Percentiles rank a stretch among this genome's conserved stretches.
Evolutionary conservation across 2,797 vertebrate species (phyloP).

Genomic region (Geotrypetes seraphini): DNA sequence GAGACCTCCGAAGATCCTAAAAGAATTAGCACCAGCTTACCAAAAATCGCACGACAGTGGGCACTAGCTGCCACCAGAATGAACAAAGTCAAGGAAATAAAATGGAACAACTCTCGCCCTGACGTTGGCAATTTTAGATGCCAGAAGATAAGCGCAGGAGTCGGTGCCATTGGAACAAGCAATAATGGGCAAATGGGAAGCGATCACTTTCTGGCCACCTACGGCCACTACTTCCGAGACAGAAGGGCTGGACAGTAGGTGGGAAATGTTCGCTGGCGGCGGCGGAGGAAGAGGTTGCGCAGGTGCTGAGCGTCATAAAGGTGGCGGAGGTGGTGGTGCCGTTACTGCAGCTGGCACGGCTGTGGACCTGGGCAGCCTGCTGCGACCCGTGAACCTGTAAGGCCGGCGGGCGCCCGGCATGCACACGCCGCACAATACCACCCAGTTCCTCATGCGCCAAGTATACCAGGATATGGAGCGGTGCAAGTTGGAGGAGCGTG

Average conservation of each 20-base stretch:
- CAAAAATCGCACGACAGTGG: too few relatives aligned
- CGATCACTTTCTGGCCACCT: background rate
- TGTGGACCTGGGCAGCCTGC: background rate
- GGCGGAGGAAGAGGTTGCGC: background rate
- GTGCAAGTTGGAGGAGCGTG: background rate
- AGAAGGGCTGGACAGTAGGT: rapidly evolving
- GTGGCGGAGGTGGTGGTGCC: background rate
- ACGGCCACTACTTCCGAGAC: rapidly evolving
- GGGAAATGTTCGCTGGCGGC: too few relatives aligned
- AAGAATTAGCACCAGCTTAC: slow-evolving; percentile 4
- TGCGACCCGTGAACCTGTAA: slow-evolving; percentile 30
- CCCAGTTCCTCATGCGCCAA: slow-evolving; percentile 37
- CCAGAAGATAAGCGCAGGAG: slow-evolving; percentile 4
- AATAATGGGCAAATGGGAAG: rapidly evolving
- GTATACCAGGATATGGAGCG: slow-evolving; percentile 11
- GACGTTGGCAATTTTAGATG: background rate
- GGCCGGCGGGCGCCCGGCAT: slow-evolving; percentile 31
- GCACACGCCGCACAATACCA: slow-evolving; percentile 34
- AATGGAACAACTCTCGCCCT: slow-evolving; percentile 3
- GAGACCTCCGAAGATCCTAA: too few relatives aligned
- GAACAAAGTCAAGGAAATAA: background rate
- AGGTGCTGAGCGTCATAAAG: background rate
- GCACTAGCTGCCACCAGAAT: background rate
- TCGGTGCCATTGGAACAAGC: background rate
- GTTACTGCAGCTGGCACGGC: background rate